Conservation (phyloP, 2,797 vertebrate species). For the Stomatorhinus walkeri region DNA sequence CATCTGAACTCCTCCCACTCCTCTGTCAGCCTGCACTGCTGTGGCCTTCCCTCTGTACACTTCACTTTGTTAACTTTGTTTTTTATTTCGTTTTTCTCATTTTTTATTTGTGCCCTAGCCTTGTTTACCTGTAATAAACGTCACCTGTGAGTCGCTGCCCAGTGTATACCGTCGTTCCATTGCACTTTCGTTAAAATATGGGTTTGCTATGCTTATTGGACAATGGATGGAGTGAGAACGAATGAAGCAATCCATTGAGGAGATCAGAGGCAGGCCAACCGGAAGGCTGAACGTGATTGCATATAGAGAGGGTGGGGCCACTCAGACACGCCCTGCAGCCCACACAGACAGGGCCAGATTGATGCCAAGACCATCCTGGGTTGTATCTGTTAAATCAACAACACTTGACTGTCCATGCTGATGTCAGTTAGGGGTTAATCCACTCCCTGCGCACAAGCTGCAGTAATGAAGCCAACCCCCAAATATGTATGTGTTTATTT, state of each 20-base stretch:
- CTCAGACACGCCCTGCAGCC: background rate
- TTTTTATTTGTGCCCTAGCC: background rate
- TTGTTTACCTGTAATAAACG: background rate
- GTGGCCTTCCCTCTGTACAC: conserved; percentile 20
- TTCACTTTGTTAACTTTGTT: background rate
- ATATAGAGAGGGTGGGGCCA: background rate
- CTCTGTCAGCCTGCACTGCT: conserved; percentile 16
- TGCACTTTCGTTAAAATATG: background rate
- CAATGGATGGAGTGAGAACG: background rate
- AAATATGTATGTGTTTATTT: background rate
- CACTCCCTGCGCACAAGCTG: background rate
- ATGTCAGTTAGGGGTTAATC: background rate
- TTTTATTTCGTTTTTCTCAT: background rate
- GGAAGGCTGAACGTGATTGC: background rate
- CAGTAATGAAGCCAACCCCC: background rate
- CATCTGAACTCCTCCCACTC: conserved; percentile 3
- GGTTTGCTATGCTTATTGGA: background rate
- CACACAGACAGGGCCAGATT: background rate
- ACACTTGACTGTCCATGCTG: background rate
- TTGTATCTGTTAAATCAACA: background rate
- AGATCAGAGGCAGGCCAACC: background rate
- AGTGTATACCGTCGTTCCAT: background rate
- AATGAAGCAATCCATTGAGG: background rate
- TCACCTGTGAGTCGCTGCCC: background rate
- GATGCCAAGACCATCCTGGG: background rate